Evolutionary conservation across 2,888 invertebrate genomes (phyloP).

Genomic region (Dryobota labecula): DNA sequence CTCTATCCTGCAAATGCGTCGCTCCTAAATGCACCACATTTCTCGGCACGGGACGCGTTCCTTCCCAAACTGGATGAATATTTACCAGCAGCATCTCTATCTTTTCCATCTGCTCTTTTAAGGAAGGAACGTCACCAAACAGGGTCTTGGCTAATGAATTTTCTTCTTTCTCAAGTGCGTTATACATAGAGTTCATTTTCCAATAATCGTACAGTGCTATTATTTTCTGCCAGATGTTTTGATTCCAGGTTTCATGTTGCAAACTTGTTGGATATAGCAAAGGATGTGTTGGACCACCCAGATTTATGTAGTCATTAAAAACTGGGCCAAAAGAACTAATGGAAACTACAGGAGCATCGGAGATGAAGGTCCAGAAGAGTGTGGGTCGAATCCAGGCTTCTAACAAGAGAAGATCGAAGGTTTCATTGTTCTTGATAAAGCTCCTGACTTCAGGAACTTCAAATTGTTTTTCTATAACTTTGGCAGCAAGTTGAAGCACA

Average conservation of each 20-base stretch:
- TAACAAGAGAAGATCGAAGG: conserved; percentile 46
- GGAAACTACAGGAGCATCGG: conserved; percentile 39
- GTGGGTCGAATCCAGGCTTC: conserved; percentile 53
- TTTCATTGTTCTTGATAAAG: conserved; percentile 48
- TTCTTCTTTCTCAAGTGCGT: conserved; percentile 37
- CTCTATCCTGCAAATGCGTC: conserved; percentile 32
- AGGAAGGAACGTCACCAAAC: conserved; percentile 44
- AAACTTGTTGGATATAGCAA: conserved; percentile 43
- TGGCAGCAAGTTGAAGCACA: conserved; percentile 12
- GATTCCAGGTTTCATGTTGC: conserved; percentile 21
- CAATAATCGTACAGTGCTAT: conserved; percentile 28
- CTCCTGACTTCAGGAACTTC: conserved; percentile 28
- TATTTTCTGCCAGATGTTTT: conserved; percentile 39
- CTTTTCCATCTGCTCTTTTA: conserved; percentile 23
- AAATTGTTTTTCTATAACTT: conserved; percentile 37
- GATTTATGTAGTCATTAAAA: conserved; percentile 40
- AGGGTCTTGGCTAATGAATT: conserved; percentile 31
- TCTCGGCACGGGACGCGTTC: conserved; percentile 34
- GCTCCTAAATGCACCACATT: conserved; percentile 48
- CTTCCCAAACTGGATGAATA: conserved; percentile 48
- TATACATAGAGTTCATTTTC: conserved; percentile 46
- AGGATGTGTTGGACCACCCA: conserved; percentile 39
- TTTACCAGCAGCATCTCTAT: conserved; percentile 37
- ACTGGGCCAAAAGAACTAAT: conserved; percentile 42
- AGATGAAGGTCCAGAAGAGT: conserved; percentile 51